phyloP scores from a whole-genome alignment of 1,140 invertebrate genomes.

The Microplitis demolitor region DNA sequence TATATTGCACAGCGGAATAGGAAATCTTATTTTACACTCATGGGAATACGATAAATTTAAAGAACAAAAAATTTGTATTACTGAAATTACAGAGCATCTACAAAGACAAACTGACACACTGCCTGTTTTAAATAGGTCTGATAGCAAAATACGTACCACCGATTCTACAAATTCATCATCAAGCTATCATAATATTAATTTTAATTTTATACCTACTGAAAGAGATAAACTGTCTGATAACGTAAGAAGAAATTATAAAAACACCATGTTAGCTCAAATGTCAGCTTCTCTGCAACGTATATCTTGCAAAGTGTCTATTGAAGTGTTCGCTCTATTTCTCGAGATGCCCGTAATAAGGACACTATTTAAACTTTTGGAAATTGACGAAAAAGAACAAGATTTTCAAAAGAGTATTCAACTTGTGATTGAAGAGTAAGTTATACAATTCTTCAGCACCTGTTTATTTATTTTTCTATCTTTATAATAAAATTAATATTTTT shows the following conservation, averaged over 20 bases:
- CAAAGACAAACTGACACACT: conserved; percentile 52
- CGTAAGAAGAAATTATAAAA: conserved; percentile 61
- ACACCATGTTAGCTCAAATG: conserved; percentile 60
- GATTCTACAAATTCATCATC: conserved; percentile 38
- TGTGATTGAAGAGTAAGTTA: conserved; percentile 67
- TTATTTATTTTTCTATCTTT: conserved; percentile 18
- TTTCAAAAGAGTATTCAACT: conserved; percentile 64
- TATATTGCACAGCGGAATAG: conserved; percentile 71
- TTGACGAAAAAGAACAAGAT: conserved; percentile 62
- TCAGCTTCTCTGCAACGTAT: conserved; percentile 63
- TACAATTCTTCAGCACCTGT: background rate
- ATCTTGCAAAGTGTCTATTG: conserved; percentile 63
- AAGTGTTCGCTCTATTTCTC: conserved; percentile 67
- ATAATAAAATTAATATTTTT: conserved; percentile 23
- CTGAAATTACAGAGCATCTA: conserved; percentile 67
- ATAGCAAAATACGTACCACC: conserved; percentile 47
- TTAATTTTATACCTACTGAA: conserved; percentile 60
- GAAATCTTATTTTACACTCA: conserved; percentile 65
- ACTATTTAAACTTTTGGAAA: conserved; percentile 64
- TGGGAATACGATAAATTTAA: conserved; percentile 69
- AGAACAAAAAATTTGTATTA: conserved; percentile 65
- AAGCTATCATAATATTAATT: conserved; percentile 47
- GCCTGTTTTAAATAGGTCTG: conserved; percentile 48
- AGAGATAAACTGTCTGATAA: conserved; percentile 64
- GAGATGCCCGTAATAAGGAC: conserved; percentile 63